Evolutionary conservation across 2,888 invertebrate genomes (phyloP).

Genomic region (Patella ulyssiponensis): DNA sequence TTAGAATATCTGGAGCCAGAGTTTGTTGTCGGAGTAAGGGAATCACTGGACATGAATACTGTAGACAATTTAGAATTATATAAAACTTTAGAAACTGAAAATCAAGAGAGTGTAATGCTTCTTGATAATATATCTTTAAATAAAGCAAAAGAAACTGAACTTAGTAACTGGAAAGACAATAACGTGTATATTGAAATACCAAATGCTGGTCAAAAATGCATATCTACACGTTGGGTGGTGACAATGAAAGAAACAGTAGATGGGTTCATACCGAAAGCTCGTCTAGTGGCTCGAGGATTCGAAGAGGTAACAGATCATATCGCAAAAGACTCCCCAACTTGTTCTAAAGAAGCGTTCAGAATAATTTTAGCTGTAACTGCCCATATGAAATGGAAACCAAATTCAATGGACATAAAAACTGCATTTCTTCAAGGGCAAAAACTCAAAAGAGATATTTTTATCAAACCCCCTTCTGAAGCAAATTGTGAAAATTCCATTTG

Average conservation of each 20-base stretch:
- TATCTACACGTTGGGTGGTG: constrained; percentile 21
- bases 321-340: constrained; percentile 21
- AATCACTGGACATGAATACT: constrained; percentile 14
- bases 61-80: constrained; percentile 4
- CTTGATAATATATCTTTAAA: constrained; percentile 9
- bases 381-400: constrained; percentile 13
- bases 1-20: constrained; percentile 13
- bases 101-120: constrained; percentile 12
- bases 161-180: constrained; percentile 20
- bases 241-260: constrained; percentile 14
- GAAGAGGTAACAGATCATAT: constrained; percentile 18
- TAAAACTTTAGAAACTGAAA: constrained; percentile 4
- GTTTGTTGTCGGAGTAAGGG: not conserved
- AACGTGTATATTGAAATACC: constrained; percentile 18
- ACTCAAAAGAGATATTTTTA: not conserved
- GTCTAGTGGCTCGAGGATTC: constrained; percentile 27
- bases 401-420: constrained; percentile 23
- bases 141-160: constrained; percentile 21
- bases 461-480: not conserved
- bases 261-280: constrained; percentile 15
- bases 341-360: constrained; percentile 18
- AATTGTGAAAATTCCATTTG: not conserved
- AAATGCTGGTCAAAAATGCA: constrained; percentile 18
- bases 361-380: constrained; percentile 18
- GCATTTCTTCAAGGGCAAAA: constrained; percentile 18